These are phyloP conservation scores for Microtus californicus DNA, from an alignment of 2,797 vertebrate species.

Conservation along the genomic window DNA sequence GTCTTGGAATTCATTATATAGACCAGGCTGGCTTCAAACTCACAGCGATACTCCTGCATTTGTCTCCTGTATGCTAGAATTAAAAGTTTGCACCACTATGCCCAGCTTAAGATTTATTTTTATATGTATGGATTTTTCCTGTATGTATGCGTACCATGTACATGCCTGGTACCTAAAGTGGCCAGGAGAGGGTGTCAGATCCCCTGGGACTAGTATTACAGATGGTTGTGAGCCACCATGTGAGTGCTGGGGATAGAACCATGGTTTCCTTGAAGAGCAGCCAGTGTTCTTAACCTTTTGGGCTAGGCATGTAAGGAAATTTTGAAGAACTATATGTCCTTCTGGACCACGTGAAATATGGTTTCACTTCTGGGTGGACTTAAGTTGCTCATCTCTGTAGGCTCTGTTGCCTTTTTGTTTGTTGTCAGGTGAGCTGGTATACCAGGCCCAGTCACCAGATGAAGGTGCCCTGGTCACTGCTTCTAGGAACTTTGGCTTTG, in stretches of 20 bases:
- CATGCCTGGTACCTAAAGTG: neutral
- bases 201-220: neutral
- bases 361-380: conserved; percentile 19
- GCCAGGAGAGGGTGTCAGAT: too few species aligned
- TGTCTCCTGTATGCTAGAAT: neutral
- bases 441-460: conserved; percentile 98
- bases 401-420: conserved; percentile 15
- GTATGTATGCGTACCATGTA: neutral
- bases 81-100: neutral
- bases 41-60: neutral
- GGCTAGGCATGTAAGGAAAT: neutral
- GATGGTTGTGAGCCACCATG: neutral
- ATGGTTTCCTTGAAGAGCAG: neutral
- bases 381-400: neutral
- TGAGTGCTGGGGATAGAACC: neutral
- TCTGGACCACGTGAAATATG: neutral
- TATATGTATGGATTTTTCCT: neutral
- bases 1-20: neutral
- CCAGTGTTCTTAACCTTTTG: neutral
- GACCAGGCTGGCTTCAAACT: neutral
- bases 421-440: conserved; percentile 90
- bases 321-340: conserved; percentile 50
- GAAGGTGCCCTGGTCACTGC: conserved; percentile 97
- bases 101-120: neutral
- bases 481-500: conserved; percentile 96